Evolutionary conservation across 2,113 vertebrate genomes (phyloP), one percentile per base, ranked within the genome.

Genomic region (Cyprinus carpio): DNA sequence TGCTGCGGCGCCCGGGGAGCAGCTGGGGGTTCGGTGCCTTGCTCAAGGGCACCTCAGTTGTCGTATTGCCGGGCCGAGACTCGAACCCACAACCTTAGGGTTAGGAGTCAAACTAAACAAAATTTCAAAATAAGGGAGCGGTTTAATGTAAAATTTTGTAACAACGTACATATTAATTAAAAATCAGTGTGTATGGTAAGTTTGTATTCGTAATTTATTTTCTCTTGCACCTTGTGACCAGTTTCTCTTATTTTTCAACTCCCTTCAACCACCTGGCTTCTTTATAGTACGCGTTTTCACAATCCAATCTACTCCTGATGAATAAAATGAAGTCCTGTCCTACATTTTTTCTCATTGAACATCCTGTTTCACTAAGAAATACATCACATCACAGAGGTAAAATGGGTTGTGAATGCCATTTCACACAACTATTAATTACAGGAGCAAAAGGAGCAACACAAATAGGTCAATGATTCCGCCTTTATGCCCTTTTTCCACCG

Each of bases 391-490:
- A 34, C 37, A 7, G 4, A 11, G 27, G 43, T 67, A 81, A 67
- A 49, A 51, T 49, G 62, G 62, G 25, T 81, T 81, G 43, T 12
- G 13, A 46, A 80, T 4, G 4, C 23, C 37, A 18, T 80, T 46
- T 62, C 13, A 27, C 43, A 25, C 71, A 51, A 34, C 62, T 51
- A 34, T 67, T 67, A 67, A 81, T 51, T 81, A 81, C 62, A 81
- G 46, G 37, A 81, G 40, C 25, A 29, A 81, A 23, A 81, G 43
- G 62, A 65, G 25, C 60, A 31, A 10, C 56, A 40, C 40, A 81
- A 81, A 29, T 49, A 81, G 79, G 79, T 51, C 62, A 81, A 81
- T 81, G 27, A 67, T 81, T 81, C 27, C 18, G 27, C 62, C n/a
- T 81, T 51, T 20, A 34, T 51, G 62, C 43, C 16, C 43, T 31